Percentiles rank a stretch among this genome's conserved stretches.
phyloP scores from a whole-genome alignment of 1,140 invertebrate species.

The Zaprionus ornatus region DNA sequence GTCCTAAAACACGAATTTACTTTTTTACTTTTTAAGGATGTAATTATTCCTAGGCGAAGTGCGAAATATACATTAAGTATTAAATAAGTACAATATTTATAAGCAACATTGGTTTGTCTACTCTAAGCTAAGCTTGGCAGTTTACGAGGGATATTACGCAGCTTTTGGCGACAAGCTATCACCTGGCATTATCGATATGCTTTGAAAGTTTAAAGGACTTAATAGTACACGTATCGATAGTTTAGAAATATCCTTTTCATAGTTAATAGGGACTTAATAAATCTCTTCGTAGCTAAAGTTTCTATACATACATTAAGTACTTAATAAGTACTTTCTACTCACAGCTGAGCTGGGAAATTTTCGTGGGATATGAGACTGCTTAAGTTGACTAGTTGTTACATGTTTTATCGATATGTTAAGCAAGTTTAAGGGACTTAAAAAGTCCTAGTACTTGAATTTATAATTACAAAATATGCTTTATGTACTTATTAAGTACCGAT shows the following conservation, averaged over 20 bases:
- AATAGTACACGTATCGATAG: too few relatives aligned
- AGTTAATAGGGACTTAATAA: too few relatives aligned
- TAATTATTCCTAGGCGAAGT: too few relatives aligned
- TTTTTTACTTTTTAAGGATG: background rate
- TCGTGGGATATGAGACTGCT: constrained; percentile 18
- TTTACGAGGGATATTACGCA: background rate
- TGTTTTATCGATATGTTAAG: background rate
- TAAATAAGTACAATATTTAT: background rate
- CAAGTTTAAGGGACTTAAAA: background rate
- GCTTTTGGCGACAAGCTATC: too few relatives aligned
- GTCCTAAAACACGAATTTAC: background rate
- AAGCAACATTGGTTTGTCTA: too few relatives aligned
- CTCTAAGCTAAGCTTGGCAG: too few relatives aligned
- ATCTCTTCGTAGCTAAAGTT: too few relatives aligned
- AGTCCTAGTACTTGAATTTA: background rate
- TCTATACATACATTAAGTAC: too few relatives aligned
- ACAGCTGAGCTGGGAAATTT: constrained; percentile 15
- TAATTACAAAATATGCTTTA: background rate
- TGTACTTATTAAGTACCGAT: too few relatives aligned
- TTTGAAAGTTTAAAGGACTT: too few relatives aligned
- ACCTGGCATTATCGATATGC: too few relatives aligned
- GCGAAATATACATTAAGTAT: background rate
- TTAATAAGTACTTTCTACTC: constrained; percentile 1
- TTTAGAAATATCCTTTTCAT: too few relatives aligned
- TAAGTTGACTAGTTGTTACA: constrained; percentile 1